Evolutionary conservation across 1,140 invertebrate species (phyloP), one percentile per base, ranked within the genome.

Genomic region (Orchestia grillus): DNA sequence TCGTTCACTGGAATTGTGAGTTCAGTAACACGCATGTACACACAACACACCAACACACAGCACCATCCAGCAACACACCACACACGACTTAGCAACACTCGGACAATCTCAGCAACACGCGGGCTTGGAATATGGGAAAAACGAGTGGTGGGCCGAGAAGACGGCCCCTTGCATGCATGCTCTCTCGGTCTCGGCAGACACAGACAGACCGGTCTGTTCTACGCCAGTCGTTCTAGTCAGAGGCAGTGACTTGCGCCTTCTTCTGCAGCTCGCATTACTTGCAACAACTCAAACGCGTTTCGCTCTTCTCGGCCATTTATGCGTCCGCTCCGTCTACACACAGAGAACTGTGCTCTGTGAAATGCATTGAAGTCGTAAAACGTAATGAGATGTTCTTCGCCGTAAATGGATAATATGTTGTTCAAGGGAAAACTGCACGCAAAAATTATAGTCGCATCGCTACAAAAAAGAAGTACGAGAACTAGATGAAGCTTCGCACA

Each of bases 1-100:
- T 77, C 62, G 62, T 77, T 77, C 62, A 77, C 62, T 77, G 62
- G 11, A 77, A 36, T 28, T 36, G 36, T 77, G 28, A 28, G 62
- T 77, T 77, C 62, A 77, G 62, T 77, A 77, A 77, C 62, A 77
- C 62, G 62, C 62, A 77, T 77, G 62, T n/a, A n/a, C n/a, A n/a
- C n/a, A n/a, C n/a, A n/a, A n/a, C 11, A 77, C 28, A 77, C 1
- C 28, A 77, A 15, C 62, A 77, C 36, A 36, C 15, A 77, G 1
- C 62, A 77, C 62, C 1, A 6, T 53, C 28, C 62, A 77, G 62
- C 47, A 53, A 53, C 47, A 53, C 6, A 53, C 47, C 6, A 19
- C 47, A 53, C 19, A 19, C 19, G 47, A 77, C 62, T 77, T 23
- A 36, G 62, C 1, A 36, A 77, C 62, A 77, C 62, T 19, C 62